Percentiles rank a stretch among this genome's conserved stretches.
These are phyloP conservation scores for Cetoscarus ocellatus DNA, from an alignment of 2,797 vertebrate species.

Conservation along the genomic window DNA sequence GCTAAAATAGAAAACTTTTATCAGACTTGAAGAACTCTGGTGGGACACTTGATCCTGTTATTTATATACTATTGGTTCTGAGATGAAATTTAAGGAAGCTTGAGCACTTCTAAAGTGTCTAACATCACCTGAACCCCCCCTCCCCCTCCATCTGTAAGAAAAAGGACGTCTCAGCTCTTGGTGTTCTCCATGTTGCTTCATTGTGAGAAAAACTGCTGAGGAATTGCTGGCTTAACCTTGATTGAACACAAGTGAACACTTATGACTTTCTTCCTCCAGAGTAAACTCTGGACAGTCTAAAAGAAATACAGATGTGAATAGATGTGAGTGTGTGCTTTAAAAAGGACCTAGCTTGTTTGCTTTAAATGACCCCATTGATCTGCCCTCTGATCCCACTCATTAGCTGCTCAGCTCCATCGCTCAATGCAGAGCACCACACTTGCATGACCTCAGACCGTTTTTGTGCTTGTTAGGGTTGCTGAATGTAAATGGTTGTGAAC, in stretches of 20 bases:
- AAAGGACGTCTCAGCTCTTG: slow-evolving; percentile 37
- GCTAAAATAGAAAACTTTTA: no score
- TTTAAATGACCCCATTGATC: slow-evolving; percentile 45
- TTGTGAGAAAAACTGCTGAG: slow-evolving; percentile 19
- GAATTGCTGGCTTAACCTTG: slow-evolving; percentile 45
- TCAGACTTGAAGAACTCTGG: no score
- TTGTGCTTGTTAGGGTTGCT: slow-evolving; percentile 68
- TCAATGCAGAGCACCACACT: slow-evolving; percentile 23
- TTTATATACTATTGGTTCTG: no score
- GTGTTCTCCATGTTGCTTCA: slow-evolving; percentile 29
- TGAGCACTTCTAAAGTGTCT: no score
- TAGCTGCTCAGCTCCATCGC: slow-evolving; percentile 27
- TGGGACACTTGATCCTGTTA: no score
- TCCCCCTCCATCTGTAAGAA: slow-evolving; percentile 39
- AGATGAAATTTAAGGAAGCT: no score
- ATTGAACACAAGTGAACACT: slow-evolving; percentile 17
- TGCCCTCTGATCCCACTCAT: slow-evolving; percentile 45
- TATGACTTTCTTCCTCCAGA: slow-evolving; percentile 33
- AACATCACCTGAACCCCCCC: not conserved
- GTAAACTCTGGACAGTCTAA: slow-evolving; percentile 26
- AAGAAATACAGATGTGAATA: slow-evolving; percentile 8
- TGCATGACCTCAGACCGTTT: slow-evolving; percentile 66
- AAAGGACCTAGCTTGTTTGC: slow-evolving; percentile 38
- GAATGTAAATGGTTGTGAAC: slow-evolving; percentile 67
- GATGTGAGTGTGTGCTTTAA: slow-evolving; percentile 3